Evolutionary conservation across 2,888 invertebrate genomes (phyloP).

Genomic region (Caprella mutica): DNA sequence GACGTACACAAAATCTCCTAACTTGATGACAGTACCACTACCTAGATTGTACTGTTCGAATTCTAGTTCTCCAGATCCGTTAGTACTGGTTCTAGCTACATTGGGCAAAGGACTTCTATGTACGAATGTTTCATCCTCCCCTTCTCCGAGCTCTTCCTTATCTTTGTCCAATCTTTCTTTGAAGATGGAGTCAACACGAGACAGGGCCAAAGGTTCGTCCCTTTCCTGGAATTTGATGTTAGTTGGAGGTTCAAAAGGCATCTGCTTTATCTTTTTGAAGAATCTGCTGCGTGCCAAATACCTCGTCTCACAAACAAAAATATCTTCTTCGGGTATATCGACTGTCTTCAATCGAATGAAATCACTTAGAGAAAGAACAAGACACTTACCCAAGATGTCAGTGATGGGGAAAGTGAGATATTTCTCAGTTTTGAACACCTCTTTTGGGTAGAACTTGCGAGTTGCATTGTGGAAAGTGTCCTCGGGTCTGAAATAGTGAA

Average conservation of each 20-base stretch:
- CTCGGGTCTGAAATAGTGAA: constrained; percentile 77
- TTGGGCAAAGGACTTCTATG: constrained; percentile 69
- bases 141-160: constrained; percentile 73
- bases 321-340: constrained; percentile 78
- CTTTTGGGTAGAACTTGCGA: constrained; percentile 88
- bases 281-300: constrained; percentile 73
- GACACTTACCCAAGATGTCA: constrained; percentile 68
- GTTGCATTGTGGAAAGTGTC: constrained; percentile 93
- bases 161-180: constrained; percentile 80
- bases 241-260: neutral
- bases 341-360: constrained; percentile 82
- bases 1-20: constrained; percentile 90
- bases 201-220: constrained; percentile 65
- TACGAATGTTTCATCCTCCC: constrained; percentile 68
- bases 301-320: constrained; percentile 92
- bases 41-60: constrained; percentile 86
- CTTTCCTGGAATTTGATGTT: constrained; percentile 44
- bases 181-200: constrained; percentile 83
- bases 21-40: constrained; percentile 63
- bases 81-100: constrained; percentile 3
- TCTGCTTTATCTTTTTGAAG: constrained; percentile 79
- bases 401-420: constrained; percentile 72
- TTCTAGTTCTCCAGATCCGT: constrained; percentile 5
- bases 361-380: constrained; percentile 86
- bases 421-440: constrained; percentile 89